Evolutionary conservation across 2,797 vertebrate genomes (phyloP).

Genomic region (Danio albolineatus): DNA sequence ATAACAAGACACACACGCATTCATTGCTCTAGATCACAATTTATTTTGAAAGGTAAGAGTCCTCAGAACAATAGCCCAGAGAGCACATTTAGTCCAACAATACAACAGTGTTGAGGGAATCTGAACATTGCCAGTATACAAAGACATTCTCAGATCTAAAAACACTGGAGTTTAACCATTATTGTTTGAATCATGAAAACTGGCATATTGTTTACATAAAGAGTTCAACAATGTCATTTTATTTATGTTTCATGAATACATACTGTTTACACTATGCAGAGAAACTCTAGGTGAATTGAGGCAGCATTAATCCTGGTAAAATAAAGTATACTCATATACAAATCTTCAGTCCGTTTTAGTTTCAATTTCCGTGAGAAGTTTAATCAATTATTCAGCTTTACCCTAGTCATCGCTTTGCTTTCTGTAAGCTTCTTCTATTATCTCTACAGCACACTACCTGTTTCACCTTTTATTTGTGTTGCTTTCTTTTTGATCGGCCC

Average conservation of each 20-base stretch:
- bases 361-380: background rate
- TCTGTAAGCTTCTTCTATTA: background rate
- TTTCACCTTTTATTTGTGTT: constrained; percentile 1
- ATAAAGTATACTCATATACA: background rate
- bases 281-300: constrained; percentile 9
- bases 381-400: constrained; percentile 5
- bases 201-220: background rate
- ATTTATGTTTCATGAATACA: background rate
- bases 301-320: background rate
- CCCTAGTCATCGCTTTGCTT: background rate
- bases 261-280: background rate
- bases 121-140: no score
- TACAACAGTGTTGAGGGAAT: no score
- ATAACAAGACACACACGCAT: no score
- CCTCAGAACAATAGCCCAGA: no score
- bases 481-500: constrained; percentile 8
- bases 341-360: background rate
- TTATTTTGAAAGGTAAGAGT: no score
- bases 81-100: no score
- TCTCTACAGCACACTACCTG: background rate
- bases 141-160: no score
- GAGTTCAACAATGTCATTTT: background rate
- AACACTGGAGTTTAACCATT: background rate
- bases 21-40: no score
- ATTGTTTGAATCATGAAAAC: background rate